Evolutionary conservation across 2,113 vertebrate genomes (phyloP).

Genomic region (Perccottus glenii): DNA sequence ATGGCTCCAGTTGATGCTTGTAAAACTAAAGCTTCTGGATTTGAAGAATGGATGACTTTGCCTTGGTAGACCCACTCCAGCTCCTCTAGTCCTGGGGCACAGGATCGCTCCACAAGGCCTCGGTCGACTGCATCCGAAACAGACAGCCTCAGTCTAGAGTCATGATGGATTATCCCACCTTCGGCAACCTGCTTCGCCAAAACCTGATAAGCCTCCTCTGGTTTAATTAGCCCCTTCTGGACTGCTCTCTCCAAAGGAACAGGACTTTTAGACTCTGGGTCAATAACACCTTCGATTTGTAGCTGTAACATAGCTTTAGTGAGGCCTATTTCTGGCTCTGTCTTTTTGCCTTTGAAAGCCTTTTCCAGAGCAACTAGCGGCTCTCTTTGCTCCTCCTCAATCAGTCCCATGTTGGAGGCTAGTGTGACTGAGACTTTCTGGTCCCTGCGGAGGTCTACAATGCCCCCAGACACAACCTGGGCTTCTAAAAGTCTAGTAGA

Average conservation of each 20-base stretch:
- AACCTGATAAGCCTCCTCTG: slow-evolving; percentile 77
- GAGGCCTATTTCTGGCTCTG: slow-evolving; percentile 72
- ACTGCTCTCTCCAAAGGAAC: slow-evolving; percentile 82
- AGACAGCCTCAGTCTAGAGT: slow-evolving; percentile 87
- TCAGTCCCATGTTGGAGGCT: slow-evolving; percentile 89
- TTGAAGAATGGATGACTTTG: slow-evolving; percentile 69
- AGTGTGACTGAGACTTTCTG: slow-evolving; percentile 91
- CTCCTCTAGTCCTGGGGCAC: slow-evolving; percentile 78
- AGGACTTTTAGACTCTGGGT: slow-evolving; percentile 81
- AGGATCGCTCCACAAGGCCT: slow-evolving; percentile 78
- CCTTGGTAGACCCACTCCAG: slow-evolving; percentile 79
- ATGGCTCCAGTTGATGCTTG: slow-evolving; percentile 78
- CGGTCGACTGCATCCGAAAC: slow-evolving; percentile 83
- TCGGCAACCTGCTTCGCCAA: slow-evolving; percentile 87
- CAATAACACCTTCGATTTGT: slow-evolving; percentile 87
- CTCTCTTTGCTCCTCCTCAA: slow-evolving; percentile 78
- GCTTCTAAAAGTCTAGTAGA: slow-evolving; percentile 87
- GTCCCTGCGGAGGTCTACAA: slow-evolving; percentile 86
- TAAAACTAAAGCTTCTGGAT: slow-evolving; percentile 72
- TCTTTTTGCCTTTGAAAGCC: slow-evolving; percentile 84
- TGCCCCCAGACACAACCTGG: slow-evolving; percentile 92
- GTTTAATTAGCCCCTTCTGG: slow-evolving; percentile 79
- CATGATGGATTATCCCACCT: slow-evolving; percentile 90
- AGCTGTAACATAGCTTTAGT: slow-evolving; percentile 85
- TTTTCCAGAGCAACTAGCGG: slow-evolving; percentile 87